A percentile compares a stretch with the other conserved stretches of the same genome.
Evolutionary conservation across 1,140 invertebrate genomes (phyloP).

Genomic region (Drosophila setifemur): DNA sequence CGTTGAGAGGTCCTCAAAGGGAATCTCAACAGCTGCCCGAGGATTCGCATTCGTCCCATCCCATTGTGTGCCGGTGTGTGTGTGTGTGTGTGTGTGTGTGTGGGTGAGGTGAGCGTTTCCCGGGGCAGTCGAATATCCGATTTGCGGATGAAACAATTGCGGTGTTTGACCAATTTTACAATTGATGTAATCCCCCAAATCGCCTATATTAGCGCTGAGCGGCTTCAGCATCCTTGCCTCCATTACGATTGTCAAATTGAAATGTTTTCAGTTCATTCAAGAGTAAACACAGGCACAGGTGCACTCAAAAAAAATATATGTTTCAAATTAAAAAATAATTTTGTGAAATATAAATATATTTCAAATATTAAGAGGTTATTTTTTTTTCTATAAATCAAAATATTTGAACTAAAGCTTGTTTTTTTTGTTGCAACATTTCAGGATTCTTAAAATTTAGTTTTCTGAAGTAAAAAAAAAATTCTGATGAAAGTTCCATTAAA

Average conservation of each 20-base stretch:
- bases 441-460: too few relatives aligned
- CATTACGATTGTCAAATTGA: constrained; percentile 66
- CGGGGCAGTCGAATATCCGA: constrained; percentile 73
- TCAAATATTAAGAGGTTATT: too few relatives aligned
- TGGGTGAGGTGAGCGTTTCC: constrained; percentile 39
- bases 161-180: constrained; percentile 80
- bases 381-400: too few relatives aligned
- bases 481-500: too few relatives aligned
- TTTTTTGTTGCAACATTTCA: too few relatives aligned
- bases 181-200: constrained; percentile 76
- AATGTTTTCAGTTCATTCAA: constrained; percentile 80
- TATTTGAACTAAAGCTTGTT: too few relatives aligned
- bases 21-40: constrained; percentile 64
- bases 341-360: too few relatives aligned
- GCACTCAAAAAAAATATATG: neutral
- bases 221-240: constrained; percentile 46
- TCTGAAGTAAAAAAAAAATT: too few relatives aligned
- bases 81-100: neutral
- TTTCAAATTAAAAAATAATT: neutral
- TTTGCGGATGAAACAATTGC: constrained; percentile 81
- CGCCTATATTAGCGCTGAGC: constrained; percentile 70
- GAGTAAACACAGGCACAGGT: constrained; percentile 50
- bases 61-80: neutral
- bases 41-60: constrained; percentile 13
- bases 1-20: constrained; percentile 48